Conservation (phyloP, 2,113 vertebrate species). For the Microcebus jonahi region DNA sequence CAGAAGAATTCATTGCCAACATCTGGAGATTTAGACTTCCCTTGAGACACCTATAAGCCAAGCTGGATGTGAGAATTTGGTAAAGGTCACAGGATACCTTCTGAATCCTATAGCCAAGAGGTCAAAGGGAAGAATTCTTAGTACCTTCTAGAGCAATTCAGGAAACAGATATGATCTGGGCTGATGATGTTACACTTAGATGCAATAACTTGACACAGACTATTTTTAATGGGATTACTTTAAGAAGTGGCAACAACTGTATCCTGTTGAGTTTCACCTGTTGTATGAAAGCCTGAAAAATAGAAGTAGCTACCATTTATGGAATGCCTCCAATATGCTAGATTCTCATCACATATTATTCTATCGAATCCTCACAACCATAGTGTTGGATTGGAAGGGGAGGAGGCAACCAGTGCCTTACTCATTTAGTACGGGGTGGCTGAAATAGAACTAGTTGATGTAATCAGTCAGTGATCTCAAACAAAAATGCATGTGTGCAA, state of each 20-base stretch:
- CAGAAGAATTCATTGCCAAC: neutral
- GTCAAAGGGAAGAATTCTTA: neutral
- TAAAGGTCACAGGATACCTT: neutral
- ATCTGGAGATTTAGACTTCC: neutral
- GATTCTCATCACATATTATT: neutral
- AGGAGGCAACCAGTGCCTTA: neutral
- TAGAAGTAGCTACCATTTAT: neutral
- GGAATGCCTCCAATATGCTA: neutral
- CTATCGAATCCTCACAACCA: neutral
- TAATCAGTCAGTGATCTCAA: neutral
- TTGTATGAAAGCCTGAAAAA: neutral
- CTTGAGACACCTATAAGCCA: slow-evolving; percentile 35
- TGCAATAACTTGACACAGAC: neutral
- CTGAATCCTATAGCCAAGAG: neutral
- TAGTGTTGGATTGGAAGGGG: neutral
- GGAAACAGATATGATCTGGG: slow-evolving; percentile 23
- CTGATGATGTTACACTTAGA: neutral
- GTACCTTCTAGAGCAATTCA: neutral
- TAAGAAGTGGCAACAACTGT: neutral
- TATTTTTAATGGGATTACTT: slow-evolving; percentile 7
- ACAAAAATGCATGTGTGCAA: neutral
- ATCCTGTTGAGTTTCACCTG: neutral
- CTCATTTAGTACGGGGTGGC: neutral
- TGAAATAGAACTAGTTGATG: neutral
- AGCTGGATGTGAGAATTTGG: slow-evolving; percentile 52